These are phyloP conservation scores for Glandiceps talaboti DNA, from an alignment of 53 echinoderm and acorn worm species.

Conservation along the genomic window DNA sequence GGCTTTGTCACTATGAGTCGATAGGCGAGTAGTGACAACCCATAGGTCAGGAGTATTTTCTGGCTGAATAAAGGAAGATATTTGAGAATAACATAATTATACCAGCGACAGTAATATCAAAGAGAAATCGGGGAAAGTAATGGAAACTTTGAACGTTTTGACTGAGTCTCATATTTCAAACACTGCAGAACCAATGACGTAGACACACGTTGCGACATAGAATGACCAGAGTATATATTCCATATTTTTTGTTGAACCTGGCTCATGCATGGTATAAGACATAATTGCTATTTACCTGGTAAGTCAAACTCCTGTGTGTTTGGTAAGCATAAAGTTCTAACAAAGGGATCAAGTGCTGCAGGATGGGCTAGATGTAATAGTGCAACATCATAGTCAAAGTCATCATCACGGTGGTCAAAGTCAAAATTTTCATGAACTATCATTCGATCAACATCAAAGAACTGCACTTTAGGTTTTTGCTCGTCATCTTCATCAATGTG, in stretches of 20 bases:
- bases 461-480: conserved; percentile 52
- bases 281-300: neutral
- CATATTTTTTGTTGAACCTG: neutral
- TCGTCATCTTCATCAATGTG: conserved; percentile 42
- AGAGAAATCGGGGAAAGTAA: too few relatives aligned
- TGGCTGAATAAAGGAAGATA: too few relatives aligned
- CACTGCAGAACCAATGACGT: too few relatives aligned
- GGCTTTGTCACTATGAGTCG: too few relatives aligned
- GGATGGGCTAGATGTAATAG: conserved; percentile 42
- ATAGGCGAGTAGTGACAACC: too few relatives aligned
- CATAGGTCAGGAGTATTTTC: too few relatives aligned
- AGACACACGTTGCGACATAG: too few relatives aligned
- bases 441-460: conserved; percentile 55
- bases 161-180: too few relatives aligned
- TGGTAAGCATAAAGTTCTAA: conserved; percentile 63
- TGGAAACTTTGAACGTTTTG: too few relatives aligned
- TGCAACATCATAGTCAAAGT: conserved; percentile 93
- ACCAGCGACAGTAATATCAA: too few relatives aligned
- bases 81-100: too few relatives aligned
- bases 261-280: neutral
- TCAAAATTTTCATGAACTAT: conserved; percentile 80
- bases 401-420: conserved; percentile 71
- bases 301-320: conserved; percentile 15
- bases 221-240: too few relatives aligned
- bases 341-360: conserved; percentile 46